These are phyloP conservation scores for Sesia bembeciformis DNA, from an alignment of 2,888 invertebrate genomes.

Conservation along the genomic window DNA sequence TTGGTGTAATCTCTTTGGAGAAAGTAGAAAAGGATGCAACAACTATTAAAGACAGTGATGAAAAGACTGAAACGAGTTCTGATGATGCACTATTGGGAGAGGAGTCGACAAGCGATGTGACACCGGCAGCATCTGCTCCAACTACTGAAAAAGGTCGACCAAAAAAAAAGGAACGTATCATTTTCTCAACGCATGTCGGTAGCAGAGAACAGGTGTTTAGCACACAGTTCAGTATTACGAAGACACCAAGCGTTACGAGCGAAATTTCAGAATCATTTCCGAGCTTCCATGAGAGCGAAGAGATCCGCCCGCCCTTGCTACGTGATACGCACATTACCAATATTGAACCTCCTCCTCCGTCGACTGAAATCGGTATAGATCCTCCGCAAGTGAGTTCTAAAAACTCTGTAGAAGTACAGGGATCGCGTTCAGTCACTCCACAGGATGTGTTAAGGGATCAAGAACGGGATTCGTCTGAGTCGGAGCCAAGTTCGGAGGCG, in stretches of 20 bases:
- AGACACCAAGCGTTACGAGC: constrained; percentile 77
- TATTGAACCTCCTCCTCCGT: constrained; percentile 4
- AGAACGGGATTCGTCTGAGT: constrained; percentile 77
- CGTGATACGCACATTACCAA: constrained; percentile 16
- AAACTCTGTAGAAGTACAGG: constrained; percentile 16
- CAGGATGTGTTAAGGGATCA: constrained; percentile 4
- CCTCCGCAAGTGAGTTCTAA: background rate
- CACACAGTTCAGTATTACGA: constrained; percentile 77
- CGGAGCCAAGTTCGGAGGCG: constrained; percentile 81
- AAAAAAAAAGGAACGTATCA: constrained; percentile 50
- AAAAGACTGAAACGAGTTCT: background rate
- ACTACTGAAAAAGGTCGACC: constrained; percentile 9
- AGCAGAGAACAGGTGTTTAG: constrained; percentile 81
- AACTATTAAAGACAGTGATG: background rate
- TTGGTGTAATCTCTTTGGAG: background rate
- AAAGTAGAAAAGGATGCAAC: background rate
- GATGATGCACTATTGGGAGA: background rate
- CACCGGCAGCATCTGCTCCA: constrained; percentile 6
- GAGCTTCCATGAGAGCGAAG: constrained; percentile 74
- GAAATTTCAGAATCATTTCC: constrained; percentile 71
- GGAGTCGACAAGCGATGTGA: background rate
- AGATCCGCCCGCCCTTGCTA: constrained; percentile 24
- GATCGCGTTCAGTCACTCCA: constrained; percentile 14
- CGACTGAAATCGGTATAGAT: constrained; percentile 2
- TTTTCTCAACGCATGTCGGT: constrained; percentile 80